Evolutionary conservation across 2,113 vertebrate species (phyloP).

Genomic region (Bungarus multicinctus): DNA sequence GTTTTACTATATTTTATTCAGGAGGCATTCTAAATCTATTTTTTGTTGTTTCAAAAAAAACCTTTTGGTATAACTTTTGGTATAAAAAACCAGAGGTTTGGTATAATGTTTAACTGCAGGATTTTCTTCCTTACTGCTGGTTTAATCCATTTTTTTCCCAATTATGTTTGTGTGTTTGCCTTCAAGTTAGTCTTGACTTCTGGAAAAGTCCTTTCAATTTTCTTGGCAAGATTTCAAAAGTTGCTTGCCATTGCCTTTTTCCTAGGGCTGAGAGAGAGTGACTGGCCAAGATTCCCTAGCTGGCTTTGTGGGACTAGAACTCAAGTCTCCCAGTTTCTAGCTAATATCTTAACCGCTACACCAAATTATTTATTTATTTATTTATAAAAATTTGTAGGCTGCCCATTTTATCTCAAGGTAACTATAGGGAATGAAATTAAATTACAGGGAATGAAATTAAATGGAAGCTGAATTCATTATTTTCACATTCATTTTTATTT

Average conservation of each 20-base stretch:
- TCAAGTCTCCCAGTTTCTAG: background rate
- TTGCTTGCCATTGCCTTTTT: background rate
- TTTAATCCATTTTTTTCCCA: background rate
- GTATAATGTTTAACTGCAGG: background rate
- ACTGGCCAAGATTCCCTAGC: background rate
- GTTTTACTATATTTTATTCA: background rate
- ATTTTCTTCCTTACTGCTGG: background rate
- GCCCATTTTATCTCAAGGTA: background rate
- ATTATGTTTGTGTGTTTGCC: background rate
- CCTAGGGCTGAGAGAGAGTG: background rate
- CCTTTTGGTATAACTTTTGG: too few relatives aligned
- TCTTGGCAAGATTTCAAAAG: background rate
- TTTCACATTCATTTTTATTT: background rate
- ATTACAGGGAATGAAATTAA: background rate
- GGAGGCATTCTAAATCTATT: background rate
- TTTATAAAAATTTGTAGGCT: background rate
- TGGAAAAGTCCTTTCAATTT: background rate
- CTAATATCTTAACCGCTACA: background rate
- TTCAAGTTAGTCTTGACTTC: background rate
- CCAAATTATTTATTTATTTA: background rate
- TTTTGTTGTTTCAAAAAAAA: background rate
- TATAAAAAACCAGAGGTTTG: background rate
- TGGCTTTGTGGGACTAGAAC: background rate
- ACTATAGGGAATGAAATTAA: background rate
- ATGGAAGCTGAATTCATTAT: background rate